Base-by-base conservation (phyloP, 2,888 invertebrate species). In the Plagodis pulveraria region DNA sequence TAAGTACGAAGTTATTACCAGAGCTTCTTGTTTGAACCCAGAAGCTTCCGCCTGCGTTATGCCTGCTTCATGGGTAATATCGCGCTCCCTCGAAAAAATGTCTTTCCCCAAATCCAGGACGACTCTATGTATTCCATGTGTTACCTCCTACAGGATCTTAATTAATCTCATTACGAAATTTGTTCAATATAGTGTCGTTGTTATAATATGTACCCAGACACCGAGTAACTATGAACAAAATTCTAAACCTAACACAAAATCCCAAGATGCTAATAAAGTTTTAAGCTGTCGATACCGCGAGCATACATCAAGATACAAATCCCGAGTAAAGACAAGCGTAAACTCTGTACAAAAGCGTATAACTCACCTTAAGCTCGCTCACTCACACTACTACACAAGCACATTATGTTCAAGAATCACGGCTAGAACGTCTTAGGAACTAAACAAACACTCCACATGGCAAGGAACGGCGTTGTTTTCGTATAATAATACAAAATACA, bases 401-500 rank as follows among this genome's bases (percentile, higher is more conserved):
- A 58, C 61, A 61, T 61, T 47, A 47, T 49, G 50, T 35, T 48
- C 44, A 12, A 54, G n/a, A 41, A 55, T 22, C 50, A 41, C 55
- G 40, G 7, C 44, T 45, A 54, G 50, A 55, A 60, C 44, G 43
- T 59, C 49, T 50, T 51, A 63, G 41, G 43, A 56, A 67, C 69
- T 71, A 54, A 59, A 66, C 62, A 65, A 67, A 59, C 76, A 79
- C 80, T 71, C 63, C 73, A 77, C 78, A 77, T 76, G 55, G 47
- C 55, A 59, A 72, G 59, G 58, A 74, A 72, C 67, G 60, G 58
- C 68, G 68, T 62, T 68, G 63, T 60, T 64, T 68, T 62, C 67
- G 63, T 60, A 69, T 69, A 74, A 71, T 76, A 78, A 74, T 72
- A 78, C 44, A 83, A 73, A 80, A 83, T 65, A 76, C 69, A 73